A percentile compares a stretch with the other conserved stretches of the same genome.
Evolutionary conservation across 1,140 invertebrate species (phyloP).

Genomic region (Sweltsa coloradensis): DNA sequence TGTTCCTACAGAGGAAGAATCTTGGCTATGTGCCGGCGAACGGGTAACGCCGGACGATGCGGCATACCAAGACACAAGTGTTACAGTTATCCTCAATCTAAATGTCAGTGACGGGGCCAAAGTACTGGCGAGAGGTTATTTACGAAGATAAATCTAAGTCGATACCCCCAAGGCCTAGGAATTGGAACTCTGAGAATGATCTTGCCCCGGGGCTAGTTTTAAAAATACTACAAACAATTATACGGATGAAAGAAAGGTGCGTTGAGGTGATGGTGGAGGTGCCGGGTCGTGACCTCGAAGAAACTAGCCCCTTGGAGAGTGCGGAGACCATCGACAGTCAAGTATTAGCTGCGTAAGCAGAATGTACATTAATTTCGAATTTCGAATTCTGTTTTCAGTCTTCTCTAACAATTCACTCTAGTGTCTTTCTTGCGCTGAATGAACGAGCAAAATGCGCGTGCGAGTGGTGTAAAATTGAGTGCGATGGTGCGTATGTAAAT

Average conservation of each 20-base stretch:
- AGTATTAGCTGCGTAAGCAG: not conserved
- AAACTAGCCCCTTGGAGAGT: not conserved
- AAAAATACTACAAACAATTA: not conserved
- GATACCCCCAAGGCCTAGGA: not conserved
- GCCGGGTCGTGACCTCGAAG: not conserved
- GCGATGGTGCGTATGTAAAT: not conserved
- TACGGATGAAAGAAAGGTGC: too few relatives aligned
- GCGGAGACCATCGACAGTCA: not conserved
- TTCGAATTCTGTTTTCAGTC: constrained; percentile 1
- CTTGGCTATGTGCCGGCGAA: constrained; percentile 32
- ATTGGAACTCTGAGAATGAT: not conserved
- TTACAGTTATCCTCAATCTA: not conserved
- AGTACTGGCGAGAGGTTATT: not conserved
- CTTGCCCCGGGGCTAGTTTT: not conserved
- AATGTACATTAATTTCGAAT: not conserved
- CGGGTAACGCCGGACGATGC: not conserved
- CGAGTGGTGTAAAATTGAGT: not conserved
- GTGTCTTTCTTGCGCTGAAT: constrained; percentile 1
- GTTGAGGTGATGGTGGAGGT: not conserved
- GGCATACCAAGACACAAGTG: not conserved
- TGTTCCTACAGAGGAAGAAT: constrained; percentile 58
- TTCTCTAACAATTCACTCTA: constrained; percentile 2
- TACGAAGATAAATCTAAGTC: not conserved
- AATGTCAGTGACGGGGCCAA: not conserved
- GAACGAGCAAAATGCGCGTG: not conserved